Conservation (phyloP, 2,113 vertebrate species). For the Pluvialis apricaria region DNA sequence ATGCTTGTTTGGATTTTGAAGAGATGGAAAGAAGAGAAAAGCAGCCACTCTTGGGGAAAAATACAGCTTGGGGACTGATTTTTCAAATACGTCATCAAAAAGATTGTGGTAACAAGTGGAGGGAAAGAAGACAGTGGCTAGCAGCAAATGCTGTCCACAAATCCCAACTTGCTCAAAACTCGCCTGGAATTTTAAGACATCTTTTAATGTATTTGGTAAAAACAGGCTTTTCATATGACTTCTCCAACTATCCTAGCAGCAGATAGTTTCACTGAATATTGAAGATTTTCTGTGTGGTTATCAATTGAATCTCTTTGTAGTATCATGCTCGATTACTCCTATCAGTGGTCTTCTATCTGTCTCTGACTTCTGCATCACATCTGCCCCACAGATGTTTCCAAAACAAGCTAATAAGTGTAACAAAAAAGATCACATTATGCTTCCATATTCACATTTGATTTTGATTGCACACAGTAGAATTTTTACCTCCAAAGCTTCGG, state of each 20-base stretch:
- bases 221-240: not conserved
- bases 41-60: not conserved
- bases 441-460: not conserved
- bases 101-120: accelerated
- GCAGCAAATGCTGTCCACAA: not conserved
- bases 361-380: not conserved
- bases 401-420: not conserved
- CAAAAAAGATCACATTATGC: not conserved
- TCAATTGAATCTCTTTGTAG: not conserved
- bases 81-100: not conserved
- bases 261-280: not conserved
- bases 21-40: not conserved
- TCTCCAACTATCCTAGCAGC: not conserved
- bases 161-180: not conserved
- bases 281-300: not conserved
- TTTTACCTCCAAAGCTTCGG: not conserved
- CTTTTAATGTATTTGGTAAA: not conserved
- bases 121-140: not conserved
- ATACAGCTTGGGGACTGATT: not conserved
- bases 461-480: not conserved
- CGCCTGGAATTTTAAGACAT: not conserved
- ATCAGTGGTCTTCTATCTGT: not conserved
- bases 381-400: not conserved
- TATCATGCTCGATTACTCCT: not conserved
- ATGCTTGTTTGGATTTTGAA: not conserved